Evolutionary conservation across 2,113 vertebrate genomes (phyloP).

Genomic region (Columba janthina): DNA sequence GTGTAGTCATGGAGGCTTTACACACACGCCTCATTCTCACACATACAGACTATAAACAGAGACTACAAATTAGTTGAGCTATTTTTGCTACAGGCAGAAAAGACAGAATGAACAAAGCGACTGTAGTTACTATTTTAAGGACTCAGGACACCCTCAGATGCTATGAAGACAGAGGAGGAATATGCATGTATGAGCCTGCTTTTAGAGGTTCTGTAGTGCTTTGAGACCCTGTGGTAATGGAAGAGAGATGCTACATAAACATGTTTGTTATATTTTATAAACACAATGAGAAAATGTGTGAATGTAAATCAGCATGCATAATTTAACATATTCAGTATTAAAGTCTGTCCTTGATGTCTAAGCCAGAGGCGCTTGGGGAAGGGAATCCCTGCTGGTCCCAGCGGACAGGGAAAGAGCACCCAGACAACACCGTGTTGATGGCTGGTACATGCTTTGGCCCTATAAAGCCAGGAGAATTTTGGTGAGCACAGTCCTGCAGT

Average conservation of each 20-base stretch:
- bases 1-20: slow-evolving; percentile 28
- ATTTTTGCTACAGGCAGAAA: slow-evolving; percentile 60
- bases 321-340: not conserved
- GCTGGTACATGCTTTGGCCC: not conserved
- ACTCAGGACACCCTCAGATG: slow-evolving; percentile 56
- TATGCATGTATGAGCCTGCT: not conserved
- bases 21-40: slow-evolving; percentile 42
- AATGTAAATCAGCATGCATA: slow-evolving; percentile 26
- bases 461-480: not conserved
- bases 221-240: not conserved
- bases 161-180: slow-evolving; percentile 27
- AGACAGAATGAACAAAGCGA: slow-evolving; percentile 47
- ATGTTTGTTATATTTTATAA: slow-evolving; percentile 20
- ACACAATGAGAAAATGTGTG: slow-evolving; percentile 9
- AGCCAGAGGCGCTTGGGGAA: not conserved
- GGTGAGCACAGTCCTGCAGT: not conserved
- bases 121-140: slow-evolving; percentile 66
- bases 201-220: slow-evolving; percentile 16
- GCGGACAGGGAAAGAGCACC: not conserved
- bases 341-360: not conserved
- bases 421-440: fast-evolving
- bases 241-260: not conserved
- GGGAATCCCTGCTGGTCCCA: slow-evolving; percentile 17
- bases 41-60: slow-evolving; percentile 52
- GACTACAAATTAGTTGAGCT: slow-evolving; percentile 58